Percentiles rank a stretch among this genome's conserved stretches.
These are phyloP conservation scores for Alsophila aescularia DNA, from an alignment of 2,888 invertebrate genomes.

Conservation along the genomic window DNA sequence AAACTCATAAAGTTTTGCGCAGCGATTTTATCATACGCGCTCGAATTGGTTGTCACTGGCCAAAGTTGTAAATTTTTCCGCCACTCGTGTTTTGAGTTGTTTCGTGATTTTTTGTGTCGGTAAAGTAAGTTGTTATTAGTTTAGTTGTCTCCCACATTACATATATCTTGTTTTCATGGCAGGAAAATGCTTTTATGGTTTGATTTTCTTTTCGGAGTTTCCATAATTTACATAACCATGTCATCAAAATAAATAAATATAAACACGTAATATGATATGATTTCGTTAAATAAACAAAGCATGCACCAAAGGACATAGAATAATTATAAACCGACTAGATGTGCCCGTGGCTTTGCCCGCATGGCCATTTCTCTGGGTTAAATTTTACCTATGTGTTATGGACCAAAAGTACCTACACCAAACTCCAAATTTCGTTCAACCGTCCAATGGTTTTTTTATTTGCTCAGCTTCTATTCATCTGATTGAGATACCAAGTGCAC, in stretches of 20 bases:
- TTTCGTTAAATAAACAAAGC: not conserved
- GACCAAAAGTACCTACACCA: no score
- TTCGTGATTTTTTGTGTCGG: constrained; percentile 39
- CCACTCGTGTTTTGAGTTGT: constrained; percentile 51
- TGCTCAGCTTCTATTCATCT: no score
- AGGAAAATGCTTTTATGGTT: not conserved
- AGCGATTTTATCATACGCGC: constrained; percentile 60
- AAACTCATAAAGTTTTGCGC: constrained; percentile 38
- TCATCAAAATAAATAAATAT: not conserved
- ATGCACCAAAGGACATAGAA: not conserved
- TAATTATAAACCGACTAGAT: no score
- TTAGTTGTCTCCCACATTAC: constrained; percentile 22
- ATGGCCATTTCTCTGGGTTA: no score
- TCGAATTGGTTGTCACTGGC: constrained; percentile 57
- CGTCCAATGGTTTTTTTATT: no score
- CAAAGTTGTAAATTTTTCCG: constrained; percentile 62
- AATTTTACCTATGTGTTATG: no score
- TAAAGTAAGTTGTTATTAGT: constrained; percentile 38
- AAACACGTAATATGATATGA: no score
- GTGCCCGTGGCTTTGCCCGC: no score
- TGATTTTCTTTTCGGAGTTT: not conserved
- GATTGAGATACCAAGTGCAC: no score
- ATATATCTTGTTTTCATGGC: constrained; percentile 15
- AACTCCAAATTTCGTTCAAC: no score
- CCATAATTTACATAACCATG: not conserved